These are phyloP conservation scores for Siniperca chuatsi DNA, from an alignment of 2,113 vertebrate species.

Conservation along the genomic window DNA sequence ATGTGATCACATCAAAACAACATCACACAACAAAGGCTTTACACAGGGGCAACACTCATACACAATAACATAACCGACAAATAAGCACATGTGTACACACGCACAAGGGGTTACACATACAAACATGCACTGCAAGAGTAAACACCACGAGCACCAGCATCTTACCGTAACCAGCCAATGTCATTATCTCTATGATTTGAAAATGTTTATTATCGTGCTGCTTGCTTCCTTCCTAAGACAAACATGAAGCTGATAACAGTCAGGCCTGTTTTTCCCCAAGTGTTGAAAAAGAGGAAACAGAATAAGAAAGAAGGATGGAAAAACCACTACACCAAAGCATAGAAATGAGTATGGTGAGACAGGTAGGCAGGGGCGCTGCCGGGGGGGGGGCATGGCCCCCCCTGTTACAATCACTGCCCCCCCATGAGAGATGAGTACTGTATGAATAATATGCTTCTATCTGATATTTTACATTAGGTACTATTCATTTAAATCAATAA, in stretches of 20 bases:
- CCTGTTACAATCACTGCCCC: no score
- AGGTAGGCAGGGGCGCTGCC: slow-evolving; percentile 38
- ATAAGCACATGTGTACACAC: neutral
- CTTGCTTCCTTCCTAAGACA: slow-evolving; percentile 42
- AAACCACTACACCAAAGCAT: slow-evolving; percentile 3
- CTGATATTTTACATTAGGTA: no score
- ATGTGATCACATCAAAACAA: neutral
- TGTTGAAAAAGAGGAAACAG: slow-evolving; percentile 8
- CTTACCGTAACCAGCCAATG: slow-evolving; percentile 43
- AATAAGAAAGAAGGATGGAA: slow-evolving; percentile 14
- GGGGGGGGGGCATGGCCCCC: no score
- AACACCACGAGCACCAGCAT: slow-evolving; percentile 66
- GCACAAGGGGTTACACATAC: neutral
- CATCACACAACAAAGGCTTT: neutral
- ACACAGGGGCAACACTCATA: neutral
- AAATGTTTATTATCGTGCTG: slow-evolving; percentile 66
- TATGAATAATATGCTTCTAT: no score
- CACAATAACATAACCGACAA: slow-evolving; percentile 9
- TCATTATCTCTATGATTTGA: slow-evolving; percentile 60
- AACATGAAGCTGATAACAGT: slow-evolving; percentile 61
- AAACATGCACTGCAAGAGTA: slow-evolving; percentile 82
- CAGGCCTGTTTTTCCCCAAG: neutral
- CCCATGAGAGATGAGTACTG: no score
- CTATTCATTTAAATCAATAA: no score
- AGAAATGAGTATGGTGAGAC: neutral